Conservation (phyloP, 1,140 invertebrate genomes). For the Phymorhynchus buccinoides region DNA sequence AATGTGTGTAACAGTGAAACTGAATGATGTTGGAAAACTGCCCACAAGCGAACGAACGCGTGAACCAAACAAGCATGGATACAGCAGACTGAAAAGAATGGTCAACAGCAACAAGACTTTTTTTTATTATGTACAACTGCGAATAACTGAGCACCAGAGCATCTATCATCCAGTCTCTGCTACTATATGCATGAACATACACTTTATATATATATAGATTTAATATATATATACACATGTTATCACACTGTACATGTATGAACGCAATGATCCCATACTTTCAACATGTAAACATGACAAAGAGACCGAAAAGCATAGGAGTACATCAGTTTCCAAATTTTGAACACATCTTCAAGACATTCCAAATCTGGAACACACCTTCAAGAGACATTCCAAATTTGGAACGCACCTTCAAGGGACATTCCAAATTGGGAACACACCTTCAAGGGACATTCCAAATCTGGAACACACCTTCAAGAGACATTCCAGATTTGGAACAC, state of each 20-base stretch:
- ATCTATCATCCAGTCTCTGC: slow-evolving; percentile 29
- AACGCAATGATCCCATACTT: slow-evolving; percentile 24
- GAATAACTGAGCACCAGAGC: slow-evolving; percentile 32
- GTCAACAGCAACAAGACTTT: slow-evolving; percentile 35
- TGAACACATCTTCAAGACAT: not conserved
- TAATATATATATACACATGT: slow-evolving; percentile 26
- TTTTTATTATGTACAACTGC: slow-evolving; percentile 29
- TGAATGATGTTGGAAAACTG: too few species aligned
- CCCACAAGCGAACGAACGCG: too few species aligned
- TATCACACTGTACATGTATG: slow-evolving; percentile 31
- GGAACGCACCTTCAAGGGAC: not conserved
- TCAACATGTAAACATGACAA: not conserved
- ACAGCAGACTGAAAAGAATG: not conserved
- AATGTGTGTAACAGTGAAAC: too few species aligned
- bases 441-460: too few species aligned
- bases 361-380: not conserved
- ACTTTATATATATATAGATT: slow-evolving; percentile 24
- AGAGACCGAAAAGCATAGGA: not conserved
- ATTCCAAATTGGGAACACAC: not conserved
- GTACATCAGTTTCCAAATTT: too few species aligned
- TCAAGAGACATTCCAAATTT: not conserved
- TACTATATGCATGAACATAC: slow-evolving; percentile 17
- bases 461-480: too few species aligned
- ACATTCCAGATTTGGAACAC: too few species aligned
- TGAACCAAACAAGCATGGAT: too few species aligned